phyloP scores from a whole-genome alignment of 1,140 invertebrate species.

The Formica selysi region DNA sequence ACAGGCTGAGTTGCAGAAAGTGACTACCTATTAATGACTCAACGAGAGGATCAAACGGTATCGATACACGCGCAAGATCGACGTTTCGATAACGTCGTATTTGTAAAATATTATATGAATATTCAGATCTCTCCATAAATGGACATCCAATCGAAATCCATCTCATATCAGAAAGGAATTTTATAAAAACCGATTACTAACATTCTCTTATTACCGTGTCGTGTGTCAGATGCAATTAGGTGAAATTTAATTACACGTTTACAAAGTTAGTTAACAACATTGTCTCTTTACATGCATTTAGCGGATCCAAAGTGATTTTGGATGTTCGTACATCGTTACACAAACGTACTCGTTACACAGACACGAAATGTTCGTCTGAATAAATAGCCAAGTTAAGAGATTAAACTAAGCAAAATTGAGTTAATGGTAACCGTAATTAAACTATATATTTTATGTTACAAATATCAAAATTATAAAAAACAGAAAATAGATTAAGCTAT shows the following conservation, averaged over 20 bases:
- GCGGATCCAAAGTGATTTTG: neutral
- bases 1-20: slow-evolving; percentile 40
- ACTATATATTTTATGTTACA: neutral
- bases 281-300: neutral
- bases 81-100: slow-evolving; percentile 25
- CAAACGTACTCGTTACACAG: neutral
- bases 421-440: slow-evolving; percentile 4
- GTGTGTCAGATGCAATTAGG: neutral
- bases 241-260: slow-evolving; percentile 18
- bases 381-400: slow-evolving; percentile 14
- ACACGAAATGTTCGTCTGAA: slow-evolving; percentile 28
- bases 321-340: neutral
- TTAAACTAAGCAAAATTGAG: slow-evolving; percentile 25
- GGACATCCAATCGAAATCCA: neutral
- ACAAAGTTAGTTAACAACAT: slow-evolving; percentile 22
- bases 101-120: neutral
- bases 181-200: neutral
- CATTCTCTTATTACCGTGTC: neutral
- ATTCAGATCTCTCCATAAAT: neutral
- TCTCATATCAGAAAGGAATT: neutral
- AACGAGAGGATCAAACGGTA: slow-evolving; percentile 22
- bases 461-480: neutral
- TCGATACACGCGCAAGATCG: slow-evolving; percentile 27
- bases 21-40: slow-evolving; percentile 35
- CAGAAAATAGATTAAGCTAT: neutral